Evolutionary conservation across 2,113 vertebrate genomes (phyloP), one percentile per base, ranked within the genome.

Genomic region (Sapajus apella): DNA sequence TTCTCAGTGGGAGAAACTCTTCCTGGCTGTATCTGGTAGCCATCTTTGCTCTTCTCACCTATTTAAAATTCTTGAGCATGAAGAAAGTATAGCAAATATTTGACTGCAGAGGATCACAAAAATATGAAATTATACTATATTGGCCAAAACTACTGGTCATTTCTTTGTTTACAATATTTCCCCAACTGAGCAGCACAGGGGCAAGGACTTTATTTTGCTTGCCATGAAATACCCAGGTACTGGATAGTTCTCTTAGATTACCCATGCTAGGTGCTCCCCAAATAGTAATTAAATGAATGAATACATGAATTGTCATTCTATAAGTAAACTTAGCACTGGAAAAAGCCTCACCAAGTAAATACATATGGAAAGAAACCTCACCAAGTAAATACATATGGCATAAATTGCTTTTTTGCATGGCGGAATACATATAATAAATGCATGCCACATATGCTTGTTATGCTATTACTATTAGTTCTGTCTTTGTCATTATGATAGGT

Each of bases 51-150:
- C 27, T 64, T 64, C 27, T 64, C 61, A 14, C 5, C 12, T 64
- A 64, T 14, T 64, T 14, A 85, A 14, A 16, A 52, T 88, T 91
- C 23, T 91, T 56, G 10, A 85, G 66, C 81, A 90, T 56, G 37
- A 90, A 76, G 64, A 95, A 85, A 88, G 21, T n/a, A 4, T 32
- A 40, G n/a, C 13, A 92, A 80, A 76, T 77, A 87, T n/a, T 88
- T 55, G 37, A 70, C 52, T 72, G 11, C 8, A 12, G 72, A 93
- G 37, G 25, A 10, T 47, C 50, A 43, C 12, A 47, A 56, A 61
- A 87, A 8, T 50, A 27, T 5, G 30, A 30, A 76, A 75, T 87
- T 23, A 32, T 21, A 45, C 5, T 40, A 58, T 58, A n/a, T 8
- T 85, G 47, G 10, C 37, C 27, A 43, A 21, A 58, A 68, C 10